phyloP scores from a whole-genome alignment of 1,140 invertebrate genomes.

The Microplitis demolitor region DNA sequence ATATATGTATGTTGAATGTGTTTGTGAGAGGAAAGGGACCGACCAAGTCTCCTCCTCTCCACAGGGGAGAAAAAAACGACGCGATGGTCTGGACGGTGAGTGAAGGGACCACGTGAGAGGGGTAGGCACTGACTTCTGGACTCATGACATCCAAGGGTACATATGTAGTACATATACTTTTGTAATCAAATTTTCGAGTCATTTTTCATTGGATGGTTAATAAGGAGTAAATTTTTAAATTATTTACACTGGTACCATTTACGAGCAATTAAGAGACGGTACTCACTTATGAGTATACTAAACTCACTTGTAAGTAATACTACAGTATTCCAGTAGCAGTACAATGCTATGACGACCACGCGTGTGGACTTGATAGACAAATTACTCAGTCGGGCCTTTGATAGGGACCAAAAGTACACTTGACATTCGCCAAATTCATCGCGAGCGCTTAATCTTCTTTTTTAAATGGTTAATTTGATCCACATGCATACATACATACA shows the following conservation, averaged over 20 bases:
- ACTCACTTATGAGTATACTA: background rate
- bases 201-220: too few species aligned
- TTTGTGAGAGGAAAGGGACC: background rate
- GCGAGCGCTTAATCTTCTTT: background rate
- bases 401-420: background rate
- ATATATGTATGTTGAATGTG: constrained; percentile 7
- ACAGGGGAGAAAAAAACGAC: background rate
- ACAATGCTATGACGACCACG: background rate
- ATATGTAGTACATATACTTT: background rate
- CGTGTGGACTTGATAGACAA: constrained; percentile 18
- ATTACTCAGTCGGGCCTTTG: constrained; percentile 7
- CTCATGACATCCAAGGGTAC: constrained; percentile 1
- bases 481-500: too few species aligned
- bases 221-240: too few species aligned
- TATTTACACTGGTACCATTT: too few species aligned
- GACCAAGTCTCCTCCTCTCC: background rate
- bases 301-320: background rate
- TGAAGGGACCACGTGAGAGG: constrained; percentile 10
- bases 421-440: background rate
- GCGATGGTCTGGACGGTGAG: background rate
- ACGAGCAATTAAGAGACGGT: background rate
- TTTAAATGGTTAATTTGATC: background rate
- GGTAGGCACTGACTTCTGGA: background rate
- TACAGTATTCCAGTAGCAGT: background rate
- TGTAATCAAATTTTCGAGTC: too few species aligned